Evolutionary conservation across 2,113 vertebrate species (phyloP), one percentile per base, ranked within the genome.

Genomic region (Phyllopteryx taeniolatus): DNA sequence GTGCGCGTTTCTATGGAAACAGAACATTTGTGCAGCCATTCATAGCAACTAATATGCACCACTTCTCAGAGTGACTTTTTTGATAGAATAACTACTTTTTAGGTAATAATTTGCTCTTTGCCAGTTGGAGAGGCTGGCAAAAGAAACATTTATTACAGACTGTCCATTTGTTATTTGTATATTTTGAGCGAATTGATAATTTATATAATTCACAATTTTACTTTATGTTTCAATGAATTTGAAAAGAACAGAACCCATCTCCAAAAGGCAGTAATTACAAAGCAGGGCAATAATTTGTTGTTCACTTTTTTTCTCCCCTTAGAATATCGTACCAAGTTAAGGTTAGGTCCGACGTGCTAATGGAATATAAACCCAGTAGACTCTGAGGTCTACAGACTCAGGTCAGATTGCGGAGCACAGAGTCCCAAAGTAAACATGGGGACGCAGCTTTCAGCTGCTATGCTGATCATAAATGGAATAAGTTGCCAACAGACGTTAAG

Each of bases 131-230:
- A 65, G 43, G 20, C 19, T 78, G 72, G 75, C 68, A 79, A 78
- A 74, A 70, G 35, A 86, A 79, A 86, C 72, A 81, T 88, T 91
- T 88, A 84, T 77, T 75, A 73, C 76, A 67, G 83, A 88, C 72
- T 61, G 75, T 90, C 88, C 73, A 89, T 86, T 72, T 83, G 81
- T 78, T 85, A 79, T 56, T 56, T 54, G 4, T 56, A 10, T 56
- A 22, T 56, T 2, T 54, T 10, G n/a, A 22, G 20, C 71, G 59
- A 20, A 42, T 42, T 68, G 51, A 86, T 75, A 56, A 43, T 82
- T 75, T 39, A 79, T 75, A 74, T 75, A 44, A 81, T 79, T 53
- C 44, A 75, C 19, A 77, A 57, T 75, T 81, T 0, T 20, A 59
- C 13, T 59, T 49, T 73, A 46, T 80, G 77, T 70, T 79, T 71